Evolutionary conservation across 2,797 vertebrate species (phyloP).

Genomic region (Jordanella pulchra): DNA sequence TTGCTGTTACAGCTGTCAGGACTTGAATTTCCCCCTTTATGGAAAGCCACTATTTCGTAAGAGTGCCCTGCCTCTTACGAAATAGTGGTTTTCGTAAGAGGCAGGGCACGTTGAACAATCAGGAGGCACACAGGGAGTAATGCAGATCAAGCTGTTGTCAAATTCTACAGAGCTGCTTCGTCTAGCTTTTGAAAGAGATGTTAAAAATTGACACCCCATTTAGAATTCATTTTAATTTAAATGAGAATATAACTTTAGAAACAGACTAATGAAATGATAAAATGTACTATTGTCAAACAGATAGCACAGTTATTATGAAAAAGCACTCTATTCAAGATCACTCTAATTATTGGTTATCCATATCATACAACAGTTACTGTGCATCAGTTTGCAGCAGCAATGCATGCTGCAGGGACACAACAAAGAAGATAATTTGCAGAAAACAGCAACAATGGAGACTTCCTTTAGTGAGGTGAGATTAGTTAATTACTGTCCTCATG

Average conservation of each 20-base stretch:
- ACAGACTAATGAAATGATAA: background rate
- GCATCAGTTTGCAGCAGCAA: background rate
- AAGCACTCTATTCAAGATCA: background rate
- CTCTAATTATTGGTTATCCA: background rate
- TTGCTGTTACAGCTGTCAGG: too few species aligned
- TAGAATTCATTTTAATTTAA: background rate
- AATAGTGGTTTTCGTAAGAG: too few species aligned
- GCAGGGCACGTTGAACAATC: too few species aligned
- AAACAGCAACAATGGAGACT: background rate
- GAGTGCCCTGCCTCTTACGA: too few species aligned
- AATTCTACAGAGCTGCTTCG: background rate
- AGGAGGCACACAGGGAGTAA: too few species aligned
- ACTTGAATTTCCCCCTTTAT: background rate
- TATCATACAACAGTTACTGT: background rate
- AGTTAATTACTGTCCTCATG: background rate
- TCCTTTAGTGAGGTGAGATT: constrained; percentile 1
- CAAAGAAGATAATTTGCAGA: background rate
- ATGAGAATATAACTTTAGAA: background rate
- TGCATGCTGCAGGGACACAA: background rate
- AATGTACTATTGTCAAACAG: background rate
- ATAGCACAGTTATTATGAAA: background rate
- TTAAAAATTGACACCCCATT: background rate
- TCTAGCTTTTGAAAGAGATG: background rate
- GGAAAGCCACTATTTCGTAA: too few species aligned
- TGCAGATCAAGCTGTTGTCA: background rate